A percentile compares a stretch with the other conserved stretches of the same genome.
Conservation (phyloP, 2,113 vertebrate genomes). For the Ciconia stormi region DNA sequence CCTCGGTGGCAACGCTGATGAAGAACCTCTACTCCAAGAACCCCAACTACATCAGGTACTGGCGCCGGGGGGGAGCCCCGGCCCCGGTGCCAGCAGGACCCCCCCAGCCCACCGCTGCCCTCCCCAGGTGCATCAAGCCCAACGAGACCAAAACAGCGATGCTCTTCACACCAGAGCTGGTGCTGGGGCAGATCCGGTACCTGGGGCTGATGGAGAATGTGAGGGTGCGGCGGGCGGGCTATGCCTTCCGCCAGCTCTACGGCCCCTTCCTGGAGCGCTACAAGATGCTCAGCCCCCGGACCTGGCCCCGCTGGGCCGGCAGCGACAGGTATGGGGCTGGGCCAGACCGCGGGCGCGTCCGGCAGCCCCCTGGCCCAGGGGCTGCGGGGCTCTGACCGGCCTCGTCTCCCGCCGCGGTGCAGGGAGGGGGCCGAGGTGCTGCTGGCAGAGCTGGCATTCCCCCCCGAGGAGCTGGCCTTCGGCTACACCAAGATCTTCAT, state of each 20-base stretch:
- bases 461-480: slow-evolving; percentile 65
- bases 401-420: rapidly evolving
- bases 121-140: slow-evolving; percentile 80
- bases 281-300: slow-evolving; percentile 70
- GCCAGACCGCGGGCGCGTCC: rapidly evolving
- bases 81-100: rapidly evolving
- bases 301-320: slow-evolving; percentile 75
- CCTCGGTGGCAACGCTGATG: slow-evolving; percentile 76
- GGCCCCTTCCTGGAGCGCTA: slow-evolving; percentile 77
- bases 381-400: neutral
- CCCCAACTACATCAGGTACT: slow-evolving; percentile 83
- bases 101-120: rapidly evolving
- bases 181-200: slow-evolving; percentile 70
- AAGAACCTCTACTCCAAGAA: slow-evolving; percentile 82
- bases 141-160: slow-evolving; percentile 68
- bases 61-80: rapidly evolving
- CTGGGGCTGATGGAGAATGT: slow-evolving; percentile 83
- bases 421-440: slow-evolving; percentile 69
- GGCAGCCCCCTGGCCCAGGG: rapidly evolving
- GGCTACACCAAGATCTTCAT: slow-evolving; percentile 83
- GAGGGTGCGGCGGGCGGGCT: slow-evolving; percentile 77
- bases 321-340: slow-evolving; percentile 50
- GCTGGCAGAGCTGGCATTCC: slow-evolving; percentile 34
- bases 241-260: slow-evolving; percentile 78
- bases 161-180: slow-evolving; percentile 70